phyloP scores from a whole-genome alignment of 2,888 invertebrate species.

The Acanthosoma haemorrhoidale region DNA sequence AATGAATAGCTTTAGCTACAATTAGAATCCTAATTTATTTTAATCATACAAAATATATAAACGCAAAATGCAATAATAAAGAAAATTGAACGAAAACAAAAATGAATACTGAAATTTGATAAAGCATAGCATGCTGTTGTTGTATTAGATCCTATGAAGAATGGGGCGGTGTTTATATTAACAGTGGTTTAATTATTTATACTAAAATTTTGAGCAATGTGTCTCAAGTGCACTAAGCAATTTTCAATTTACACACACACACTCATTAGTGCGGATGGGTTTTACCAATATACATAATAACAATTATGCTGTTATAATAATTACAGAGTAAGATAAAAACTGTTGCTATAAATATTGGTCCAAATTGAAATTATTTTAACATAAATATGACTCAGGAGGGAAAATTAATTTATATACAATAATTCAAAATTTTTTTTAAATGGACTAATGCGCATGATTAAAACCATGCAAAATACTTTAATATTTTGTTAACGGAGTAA shows the following conservation, averaged over 20 bases:
- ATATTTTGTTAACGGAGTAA: background rate
- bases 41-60: background rate
- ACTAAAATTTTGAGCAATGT: slow-evolving; percentile 33
- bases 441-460: background rate
- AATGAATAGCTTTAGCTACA: background rate
- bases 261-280: slow-evolving; percentile 18
- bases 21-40: background rate
- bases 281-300: slow-evolving; percentile 29
- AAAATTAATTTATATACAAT: slow-evolving; percentile 19
- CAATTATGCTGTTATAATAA: slow-evolving; percentile 15
- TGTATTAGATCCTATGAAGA: background rate
- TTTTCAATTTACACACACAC: slow-evolving; percentile 24
- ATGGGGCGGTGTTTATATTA: slow-evolving; percentile 16
- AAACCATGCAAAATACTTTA: background rate
- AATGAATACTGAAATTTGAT: background rate
- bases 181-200: slow-evolving; percentile 22
- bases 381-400: background rate
- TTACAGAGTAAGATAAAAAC: slow-evolving; percentile 10
- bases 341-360: slow-evolving; percentile 20
- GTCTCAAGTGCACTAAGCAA: slow-evolving; percentile 32
- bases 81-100: background rate
- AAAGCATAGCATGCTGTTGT: background rate
- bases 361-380: slow-evolving; percentile 17
- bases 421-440: background rate
- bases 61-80: background rate